Base-by-base conservation (phyloP, 2,113 vertebrate genomes). In the Eudyptes chrysolophus region DNA sequence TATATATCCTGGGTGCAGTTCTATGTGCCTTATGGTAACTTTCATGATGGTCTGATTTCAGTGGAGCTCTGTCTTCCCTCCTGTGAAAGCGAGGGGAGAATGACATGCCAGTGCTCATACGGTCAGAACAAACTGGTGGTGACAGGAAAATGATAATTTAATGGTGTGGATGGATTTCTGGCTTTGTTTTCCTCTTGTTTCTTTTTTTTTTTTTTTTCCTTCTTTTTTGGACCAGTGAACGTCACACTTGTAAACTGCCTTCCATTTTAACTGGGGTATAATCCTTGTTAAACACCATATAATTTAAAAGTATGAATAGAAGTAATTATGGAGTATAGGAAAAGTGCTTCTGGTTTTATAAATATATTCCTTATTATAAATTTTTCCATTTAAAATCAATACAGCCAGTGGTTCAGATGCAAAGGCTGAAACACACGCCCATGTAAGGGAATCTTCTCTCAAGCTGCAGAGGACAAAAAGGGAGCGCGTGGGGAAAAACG, bases 221-320 rank as follows among this genome's bases (percentile, higher is more conserved):
- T 75, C 72, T 90, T 71, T 89, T 92, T 92, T 94, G 52, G 62
- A 55, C 46, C 46, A 69, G 46, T 72, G 71, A 80, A 42, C 4
- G 38, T 94, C 87, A 80, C 55, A 24, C 13, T 93, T 77, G 29
- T 84, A 60, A 92, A 84, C 92, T 90, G 95, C 85, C n/a, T 92
- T 97, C 76, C 88, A 62, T 86, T 97, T 96, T 75, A 78, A 75
- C 60, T 78, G 71, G 82, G 42, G n/a, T 48, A 26, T 84, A 81
- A 49, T 70, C 85, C 60, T 90, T 92, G 83, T 78, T 96, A 81
- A 86, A 78, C 0, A 7, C 66, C 14, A 25, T 86, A 13, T 86
- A 88, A 95, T 97, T 95, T 86, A 68, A 55, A 95, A 88, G 60
- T 78, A 86, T 92, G 92, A 96, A 95, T 87, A 94, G 96, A 86